Evolutionary conservation across 2,797 vertebrate species (phyloP).

Genomic region (Adrianichthys oophorus): DNA sequence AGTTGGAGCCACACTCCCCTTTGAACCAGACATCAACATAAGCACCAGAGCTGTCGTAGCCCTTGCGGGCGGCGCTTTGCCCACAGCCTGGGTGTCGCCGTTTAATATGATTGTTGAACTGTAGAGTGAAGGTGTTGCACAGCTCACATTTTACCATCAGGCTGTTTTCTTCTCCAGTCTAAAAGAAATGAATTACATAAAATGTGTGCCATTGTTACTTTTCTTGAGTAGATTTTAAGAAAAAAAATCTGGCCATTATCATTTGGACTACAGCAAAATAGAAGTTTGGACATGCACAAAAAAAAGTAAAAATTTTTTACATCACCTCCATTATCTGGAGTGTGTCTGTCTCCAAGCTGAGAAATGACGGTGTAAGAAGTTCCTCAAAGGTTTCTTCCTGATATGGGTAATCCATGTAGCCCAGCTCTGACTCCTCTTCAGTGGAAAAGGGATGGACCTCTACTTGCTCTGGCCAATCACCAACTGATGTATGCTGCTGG

Average conservation of each 20-base stretch:
- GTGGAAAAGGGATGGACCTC: constrained; percentile 80
- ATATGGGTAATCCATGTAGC: constrained; percentile 84
- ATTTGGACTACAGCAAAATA: no score
- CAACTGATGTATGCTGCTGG: constrained; percentile 67
- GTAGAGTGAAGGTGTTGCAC: constrained; percentile 80
- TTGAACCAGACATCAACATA: constrained; percentile 86
- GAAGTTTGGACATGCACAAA: neutral
- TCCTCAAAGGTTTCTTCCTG: constrained; percentile 83
- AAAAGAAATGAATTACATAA: neutral
- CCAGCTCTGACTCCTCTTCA: constrained; percentile 81
- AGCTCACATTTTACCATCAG: constrained; percentile 85
- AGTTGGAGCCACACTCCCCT: constrained; percentile 84
- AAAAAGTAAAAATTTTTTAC: neutral
- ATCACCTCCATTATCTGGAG: constrained; percentile 83
- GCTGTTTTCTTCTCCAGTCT: constrained; percentile 79
- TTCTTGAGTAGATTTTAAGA: neutral
- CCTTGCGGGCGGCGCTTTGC: constrained; percentile 80
- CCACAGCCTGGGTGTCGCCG: constrained; percentile 82
- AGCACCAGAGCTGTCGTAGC: constrained; percentile 83
- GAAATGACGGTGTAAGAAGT: constrained; percentile 79
- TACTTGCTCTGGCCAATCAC: constrained; percentile 79
- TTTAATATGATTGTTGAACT: constrained; percentile 84
- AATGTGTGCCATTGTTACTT: neutral
- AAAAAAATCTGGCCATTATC: neutral
- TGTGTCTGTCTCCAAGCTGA: constrained; percentile 79